These are phyloP conservation scores for Opisthograptis luteolata DNA, from an alignment of 2,888 invertebrate species.

Conservation along the genomic window DNA sequence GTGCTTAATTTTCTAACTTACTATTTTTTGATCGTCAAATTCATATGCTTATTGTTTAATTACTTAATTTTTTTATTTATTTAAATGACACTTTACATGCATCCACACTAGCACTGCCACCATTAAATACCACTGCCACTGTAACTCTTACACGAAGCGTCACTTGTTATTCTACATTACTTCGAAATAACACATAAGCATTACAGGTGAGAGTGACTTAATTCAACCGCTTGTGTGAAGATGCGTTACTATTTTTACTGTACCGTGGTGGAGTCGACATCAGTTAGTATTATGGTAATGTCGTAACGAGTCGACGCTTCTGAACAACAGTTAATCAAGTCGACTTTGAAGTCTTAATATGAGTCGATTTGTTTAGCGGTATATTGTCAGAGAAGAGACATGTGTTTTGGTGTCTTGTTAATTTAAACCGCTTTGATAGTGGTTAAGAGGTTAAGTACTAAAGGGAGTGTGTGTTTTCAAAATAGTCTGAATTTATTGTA, in stretches of 20 bases:
- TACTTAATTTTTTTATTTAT: no score
- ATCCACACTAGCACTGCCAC: no score
- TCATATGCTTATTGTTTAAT: no score
- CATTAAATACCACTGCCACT: no score
- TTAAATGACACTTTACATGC: no score
- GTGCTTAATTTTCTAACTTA: no score
- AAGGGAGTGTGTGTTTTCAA: background rate
- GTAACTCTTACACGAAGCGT: no score
- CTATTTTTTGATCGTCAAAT: no score
- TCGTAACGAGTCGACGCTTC: conserved; percentile 51
- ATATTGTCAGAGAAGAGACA: conserved; percentile 24
- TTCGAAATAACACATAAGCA: no score
- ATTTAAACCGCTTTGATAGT: conserved; percentile 4
- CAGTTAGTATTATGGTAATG: conserved; percentile 68
- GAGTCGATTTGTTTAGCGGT: conserved; percentile 34
- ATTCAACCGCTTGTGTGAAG: background rate
- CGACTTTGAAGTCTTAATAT: conserved; percentile 38
- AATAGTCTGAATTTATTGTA: background rate
- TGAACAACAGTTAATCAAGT: conserved; percentile 51
- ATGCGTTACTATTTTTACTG: conserved; percentile 17
- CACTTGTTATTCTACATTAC: no score
- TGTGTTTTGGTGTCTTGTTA: conserved; percentile 16
- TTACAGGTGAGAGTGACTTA: background rate
- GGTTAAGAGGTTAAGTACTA: background rate
- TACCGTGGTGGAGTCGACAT: conserved; percentile 51